Evolutionary conservation across 2,797 vertebrate genomes (phyloP).

Genomic region (Loriculus beryllinus): DNA sequence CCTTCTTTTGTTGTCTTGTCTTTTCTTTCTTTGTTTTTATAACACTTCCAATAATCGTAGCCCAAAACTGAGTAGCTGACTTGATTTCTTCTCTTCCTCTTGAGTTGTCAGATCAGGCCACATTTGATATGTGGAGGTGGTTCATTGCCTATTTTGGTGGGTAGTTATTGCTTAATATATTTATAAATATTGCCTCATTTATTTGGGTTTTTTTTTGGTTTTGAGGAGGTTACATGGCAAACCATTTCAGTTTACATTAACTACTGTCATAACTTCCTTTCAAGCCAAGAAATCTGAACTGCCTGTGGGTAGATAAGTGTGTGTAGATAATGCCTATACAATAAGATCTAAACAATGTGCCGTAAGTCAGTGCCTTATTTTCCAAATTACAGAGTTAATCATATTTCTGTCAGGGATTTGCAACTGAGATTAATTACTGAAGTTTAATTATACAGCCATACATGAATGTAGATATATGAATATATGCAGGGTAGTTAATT

Average conservation of each 20-base stretch:
- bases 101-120: background rate
- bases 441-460: background rate
- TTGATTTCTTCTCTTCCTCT: background rate
- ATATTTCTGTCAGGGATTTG: background rate
- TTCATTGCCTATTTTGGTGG: background rate
- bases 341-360: background rate
- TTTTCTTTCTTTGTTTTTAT: background rate
- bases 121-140: background rate
- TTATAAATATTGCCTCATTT: background rate
- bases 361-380: background rate
- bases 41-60: background rate
- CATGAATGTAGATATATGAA: background rate
- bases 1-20: background rate
- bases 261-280: background rate
- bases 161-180: background rate
- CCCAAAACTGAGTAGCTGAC: background rate
- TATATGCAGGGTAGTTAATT: background rate
- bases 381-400: background rate
- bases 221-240: background rate
- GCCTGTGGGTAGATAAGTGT: background rate
- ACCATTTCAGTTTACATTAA: background rate
- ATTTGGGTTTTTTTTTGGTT: background rate
- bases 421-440: conserved; percentile 11
- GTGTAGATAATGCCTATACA: background rate
- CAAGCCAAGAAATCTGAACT: background rate